Percentiles rank a stretch among this genome's conserved stretches.
Evolutionary conservation across 2,797 vertebrate genomes (phyloP).

Genomic region (Anisognathus igniventris): DNA sequence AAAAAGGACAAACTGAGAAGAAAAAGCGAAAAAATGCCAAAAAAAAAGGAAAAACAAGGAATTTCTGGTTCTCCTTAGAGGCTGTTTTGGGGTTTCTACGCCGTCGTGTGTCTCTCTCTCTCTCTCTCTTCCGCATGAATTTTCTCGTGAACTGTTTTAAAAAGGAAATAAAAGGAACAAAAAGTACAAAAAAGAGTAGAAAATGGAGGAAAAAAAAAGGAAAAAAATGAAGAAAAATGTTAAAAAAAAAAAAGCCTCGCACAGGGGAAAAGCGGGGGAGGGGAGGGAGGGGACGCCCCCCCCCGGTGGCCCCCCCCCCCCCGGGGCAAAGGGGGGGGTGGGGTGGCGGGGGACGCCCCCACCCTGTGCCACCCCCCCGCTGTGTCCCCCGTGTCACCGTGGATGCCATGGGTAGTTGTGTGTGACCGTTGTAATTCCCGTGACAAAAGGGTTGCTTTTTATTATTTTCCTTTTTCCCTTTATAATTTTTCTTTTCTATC

Average conservation of each 20-base stretch:
- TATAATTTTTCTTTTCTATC: slow-evolving; percentile 67
- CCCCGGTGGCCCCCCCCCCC: background rate
- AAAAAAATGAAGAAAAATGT: background rate
- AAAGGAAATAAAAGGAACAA: background rate
- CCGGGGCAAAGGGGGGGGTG: too few relatives aligned
- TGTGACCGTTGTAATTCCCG: slow-evolving; percentile 81
- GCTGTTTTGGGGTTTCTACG: slow-evolving; percentile 43
- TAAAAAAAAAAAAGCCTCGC: background rate
- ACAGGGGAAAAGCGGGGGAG: background rate
- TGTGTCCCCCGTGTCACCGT: slow-evolving; percentile 73
- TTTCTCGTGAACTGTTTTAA: slow-evolving; percentile 79
- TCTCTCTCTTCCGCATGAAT: slow-evolving; percentile 86
- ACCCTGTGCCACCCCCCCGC: background rate
- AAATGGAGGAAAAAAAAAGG: background rate
- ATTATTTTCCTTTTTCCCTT: slow-evolving; percentile 36
- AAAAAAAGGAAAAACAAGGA: background rate
- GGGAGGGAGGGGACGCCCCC: background rate
- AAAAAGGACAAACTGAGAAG: background rate
- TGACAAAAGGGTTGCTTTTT: slow-evolving; percentile 81
- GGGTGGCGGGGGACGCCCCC: background rate
- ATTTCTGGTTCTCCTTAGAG: background rate
- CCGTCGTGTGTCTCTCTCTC: slow-evolving; percentile 79
- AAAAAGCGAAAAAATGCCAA: background rate
- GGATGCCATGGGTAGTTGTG: slow-evolving; percentile 91
- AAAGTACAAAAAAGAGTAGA: background rate